phyloP scores from a whole-genome alignment of 2,113 vertebrate species.

The Gallinago paraguaiae region DNA sequence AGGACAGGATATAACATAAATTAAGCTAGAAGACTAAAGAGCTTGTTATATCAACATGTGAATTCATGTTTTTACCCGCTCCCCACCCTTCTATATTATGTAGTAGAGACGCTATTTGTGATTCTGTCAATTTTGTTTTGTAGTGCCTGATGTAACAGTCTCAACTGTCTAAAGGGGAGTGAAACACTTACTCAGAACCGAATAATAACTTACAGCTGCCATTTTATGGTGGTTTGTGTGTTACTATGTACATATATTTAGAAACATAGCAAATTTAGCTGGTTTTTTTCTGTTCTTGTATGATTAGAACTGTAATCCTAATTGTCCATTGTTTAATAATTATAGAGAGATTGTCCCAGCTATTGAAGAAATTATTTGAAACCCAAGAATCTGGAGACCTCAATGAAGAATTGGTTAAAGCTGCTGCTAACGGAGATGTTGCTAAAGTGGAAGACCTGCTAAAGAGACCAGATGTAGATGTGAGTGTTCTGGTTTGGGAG shows the following conservation, averaged over 20 bases:
- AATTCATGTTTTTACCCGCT: not conserved
- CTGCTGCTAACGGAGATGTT: conserved; percentile 96
- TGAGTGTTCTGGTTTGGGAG: conserved; percentile 67
- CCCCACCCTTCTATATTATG: not conserved
- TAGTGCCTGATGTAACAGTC: not conserved
- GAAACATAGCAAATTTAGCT: not conserved
- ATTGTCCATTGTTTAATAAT: conserved; percentile 53
- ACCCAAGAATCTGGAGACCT: conserved; percentile 98
- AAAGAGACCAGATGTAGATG: conserved; percentile 95
- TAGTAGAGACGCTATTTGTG: not conserved
- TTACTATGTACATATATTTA: not conserved
- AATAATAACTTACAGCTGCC: not conserved
- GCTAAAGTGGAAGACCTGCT: conserved; percentile 98
- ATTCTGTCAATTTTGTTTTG: not conserved
- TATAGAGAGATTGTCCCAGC: conserved; percentile 93
- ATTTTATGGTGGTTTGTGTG: not conserved
- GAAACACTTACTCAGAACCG: not conserved
- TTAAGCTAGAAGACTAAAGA: not conserved
- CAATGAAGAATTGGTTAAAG: conserved; percentile 98
- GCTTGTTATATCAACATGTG: not conserved
- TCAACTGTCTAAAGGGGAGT: not conserved
- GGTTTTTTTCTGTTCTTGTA: not conserved
- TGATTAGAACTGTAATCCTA: not conserved
- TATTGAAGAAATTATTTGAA: conserved; percentile 98
- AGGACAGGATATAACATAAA: not conserved